These are phyloP conservation scores for Engystomops pustulosus DNA, from an alignment of 2,113 vertebrate species.

Conservation along the genomic window DNA sequence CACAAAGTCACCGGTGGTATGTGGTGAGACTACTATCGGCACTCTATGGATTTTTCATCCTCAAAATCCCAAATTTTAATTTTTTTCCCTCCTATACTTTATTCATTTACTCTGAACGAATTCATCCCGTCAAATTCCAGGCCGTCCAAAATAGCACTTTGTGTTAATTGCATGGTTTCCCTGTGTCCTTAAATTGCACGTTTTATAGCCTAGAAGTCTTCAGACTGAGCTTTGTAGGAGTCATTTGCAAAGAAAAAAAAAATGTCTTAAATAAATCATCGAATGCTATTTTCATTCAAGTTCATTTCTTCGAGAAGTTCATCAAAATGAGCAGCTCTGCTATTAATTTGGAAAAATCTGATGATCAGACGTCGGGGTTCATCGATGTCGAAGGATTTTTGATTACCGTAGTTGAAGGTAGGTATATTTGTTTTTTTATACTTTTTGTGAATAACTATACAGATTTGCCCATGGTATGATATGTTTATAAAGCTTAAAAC, in stretches of 20 bases:
- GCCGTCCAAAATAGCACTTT: constrained; percentile 54
- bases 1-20: background rate
- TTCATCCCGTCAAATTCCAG: constrained; percentile 30
- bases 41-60: background rate
- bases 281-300: background rate
- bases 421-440: background rate
- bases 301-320: constrained; percentile 11
- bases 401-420: background rate
- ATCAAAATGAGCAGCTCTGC: background rate
- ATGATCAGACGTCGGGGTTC: background rate
- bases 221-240: constrained; percentile 19
- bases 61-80: background rate
- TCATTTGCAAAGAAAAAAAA: constrained; percentile 43
- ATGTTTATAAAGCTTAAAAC: too few species aligned
- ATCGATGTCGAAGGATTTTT: background rate
- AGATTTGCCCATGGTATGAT: too few species aligned
- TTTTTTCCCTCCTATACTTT: background rate
- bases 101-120: constrained; percentile 28
- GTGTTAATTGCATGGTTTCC: constrained; percentile 56
- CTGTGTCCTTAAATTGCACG: constrained; percentile 45
- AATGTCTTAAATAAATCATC: constrained; percentile 20
- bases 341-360: background rate
- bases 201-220: constrained; percentile 49
- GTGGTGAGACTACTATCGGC: background rate
- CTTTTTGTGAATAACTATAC: too few species aligned